These are phyloP conservation scores for Boulengerochromis microlepis DNA, from an alignment of 2,113 vertebrate genomes.

Conservation along the genomic window DNA sequence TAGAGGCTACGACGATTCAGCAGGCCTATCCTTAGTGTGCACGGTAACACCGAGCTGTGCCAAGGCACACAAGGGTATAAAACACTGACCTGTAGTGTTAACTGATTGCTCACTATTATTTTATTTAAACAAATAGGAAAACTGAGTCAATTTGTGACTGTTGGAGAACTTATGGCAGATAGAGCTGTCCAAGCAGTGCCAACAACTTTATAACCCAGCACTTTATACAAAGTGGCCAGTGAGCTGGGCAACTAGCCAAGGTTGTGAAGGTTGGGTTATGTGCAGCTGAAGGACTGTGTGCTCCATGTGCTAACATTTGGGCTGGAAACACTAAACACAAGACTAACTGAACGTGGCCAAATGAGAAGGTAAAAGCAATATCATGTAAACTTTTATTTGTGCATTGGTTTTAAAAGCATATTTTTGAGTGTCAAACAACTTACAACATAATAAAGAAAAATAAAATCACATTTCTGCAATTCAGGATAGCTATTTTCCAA, in stretches of 20 bases:
- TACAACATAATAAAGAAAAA: not conserved
- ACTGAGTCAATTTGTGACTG: not conserved
- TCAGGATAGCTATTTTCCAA: not conserved
- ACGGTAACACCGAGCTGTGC: not conserved
- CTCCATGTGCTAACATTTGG: not conserved
- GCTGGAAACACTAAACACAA: fast-evolving
- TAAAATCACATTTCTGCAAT: not conserved
- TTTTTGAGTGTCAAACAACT: not conserved
- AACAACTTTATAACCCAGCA: not conserved
- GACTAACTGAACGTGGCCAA: not conserved
- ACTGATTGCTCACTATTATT: not conserved
- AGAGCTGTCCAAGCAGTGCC: not conserved
- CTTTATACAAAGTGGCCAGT: not conserved
- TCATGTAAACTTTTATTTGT: not conserved
- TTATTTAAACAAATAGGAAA: not conserved
- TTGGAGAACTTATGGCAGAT: not conserved
- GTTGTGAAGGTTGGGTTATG: not conserved
- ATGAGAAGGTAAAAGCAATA: not conserved
- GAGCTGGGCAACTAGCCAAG: not conserved
- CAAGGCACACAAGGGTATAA: not conserved
- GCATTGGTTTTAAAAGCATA: not conserved
- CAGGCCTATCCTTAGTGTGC: not conserved
- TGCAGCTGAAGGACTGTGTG: not conserved
- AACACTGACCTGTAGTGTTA: not conserved
- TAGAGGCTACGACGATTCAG: not conserved